A percentile compares a stretch with the other conserved stretches of the same genome.
These are phyloP conservation scores for Hemitrygon akajei DNA, from an alignment of 2,797 vertebrate genomes.

Conservation along the genomic window DNA sequence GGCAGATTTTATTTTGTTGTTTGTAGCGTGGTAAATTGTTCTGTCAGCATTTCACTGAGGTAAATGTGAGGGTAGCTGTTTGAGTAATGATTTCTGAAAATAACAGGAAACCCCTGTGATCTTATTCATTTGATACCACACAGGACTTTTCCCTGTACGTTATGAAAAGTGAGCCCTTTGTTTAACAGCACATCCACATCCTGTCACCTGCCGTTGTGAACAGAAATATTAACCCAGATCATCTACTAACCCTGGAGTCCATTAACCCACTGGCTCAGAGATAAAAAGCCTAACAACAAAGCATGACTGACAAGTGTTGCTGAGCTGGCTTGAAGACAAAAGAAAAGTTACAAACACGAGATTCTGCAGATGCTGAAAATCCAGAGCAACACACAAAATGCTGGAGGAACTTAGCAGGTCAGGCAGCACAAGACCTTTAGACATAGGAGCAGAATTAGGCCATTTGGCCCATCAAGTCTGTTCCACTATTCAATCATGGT, in stretches of 20 bases:
- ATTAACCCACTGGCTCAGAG: neutral
- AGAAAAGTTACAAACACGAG: neutral
- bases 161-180: neutral
- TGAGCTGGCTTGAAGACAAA: neutral
- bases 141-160: neutral
- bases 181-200: neutral
- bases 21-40: neutral
- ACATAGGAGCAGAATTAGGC: too few species aligned
- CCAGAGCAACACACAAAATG: too few species aligned
- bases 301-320: neutral
- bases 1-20: neutral
- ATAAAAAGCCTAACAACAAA: neutral
- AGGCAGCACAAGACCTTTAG: too few species aligned
- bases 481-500: too few species aligned
- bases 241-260: neutral
- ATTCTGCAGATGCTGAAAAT: too few species aligned
- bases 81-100: neutral
- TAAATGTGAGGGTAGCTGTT: neutral
- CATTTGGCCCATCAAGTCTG: too few species aligned
- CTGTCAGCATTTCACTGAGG: neutral
- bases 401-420: too few species aligned
- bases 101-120: neutral
- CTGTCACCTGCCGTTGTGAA: neutral
- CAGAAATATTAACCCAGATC: neutral
- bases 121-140: neutral